Base-by-base conservation (phyloP, 2,888 invertebrate genomes). In the Parnassius orleans region DNA sequence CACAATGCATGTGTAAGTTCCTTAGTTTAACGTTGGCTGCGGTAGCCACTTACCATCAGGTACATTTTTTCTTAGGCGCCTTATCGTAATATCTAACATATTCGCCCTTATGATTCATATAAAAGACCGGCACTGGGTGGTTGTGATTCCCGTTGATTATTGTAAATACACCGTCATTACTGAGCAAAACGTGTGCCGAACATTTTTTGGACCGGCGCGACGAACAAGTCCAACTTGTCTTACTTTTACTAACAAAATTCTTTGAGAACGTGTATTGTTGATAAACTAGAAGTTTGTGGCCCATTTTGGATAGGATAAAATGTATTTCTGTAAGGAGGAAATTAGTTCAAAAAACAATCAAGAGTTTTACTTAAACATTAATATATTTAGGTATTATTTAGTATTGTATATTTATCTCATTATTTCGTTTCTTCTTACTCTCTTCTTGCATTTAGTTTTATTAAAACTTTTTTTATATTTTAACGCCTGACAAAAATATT, bases 191-290 rank as follows among this genome's bases (percentile, higher is more conserved):
- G 66, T 83, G 81, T 0, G 90, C 89, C 15, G 68, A 75, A 66
- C 90, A 90, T 60, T 79, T 80, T 63, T 76, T 85, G 0, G 87
- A 88, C 57, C 84, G 84, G 2, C 88, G 75, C 0, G 88, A 89
- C 0, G 90, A 87, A 64, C 90, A 90, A 0, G 83, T 64, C 88
- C 88, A 89, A 2, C 78, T 78, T 0, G 79, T 72, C 11, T 72
- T 71, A 24, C 69, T 74, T 63, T 76, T 87, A 61, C 83, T 86
- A 10, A 67, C 72, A 61, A 77, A 79, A 65, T 86, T 84, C 66
- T 74, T 75, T 0, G 88, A 84, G 60, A 73, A 90, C 0, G 87
- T 85, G 64, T 83, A 87, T 59, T 84, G 77, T 68, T 86, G 73
- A 61, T 77, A 86, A 0, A 89, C 84, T 2, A 90, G 73, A 53